Evolutionary conservation across 2,888 invertebrate species (phyloP).

Genomic region (Gryllus longicercus): DNA sequence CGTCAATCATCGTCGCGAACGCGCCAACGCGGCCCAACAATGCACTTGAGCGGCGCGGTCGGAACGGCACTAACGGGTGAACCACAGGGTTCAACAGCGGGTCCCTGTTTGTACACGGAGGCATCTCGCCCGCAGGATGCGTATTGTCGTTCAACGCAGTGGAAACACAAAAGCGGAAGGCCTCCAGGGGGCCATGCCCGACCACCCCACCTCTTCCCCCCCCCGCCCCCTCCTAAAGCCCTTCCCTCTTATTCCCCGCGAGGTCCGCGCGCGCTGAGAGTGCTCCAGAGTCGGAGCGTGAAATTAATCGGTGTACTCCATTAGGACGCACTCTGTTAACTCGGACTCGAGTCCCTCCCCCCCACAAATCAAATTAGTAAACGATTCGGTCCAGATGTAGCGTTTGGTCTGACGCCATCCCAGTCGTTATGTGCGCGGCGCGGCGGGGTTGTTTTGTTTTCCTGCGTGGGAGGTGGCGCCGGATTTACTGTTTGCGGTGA

Average conservation of each 20-base stretch:
- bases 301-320: slow-evolving; percentile 17
- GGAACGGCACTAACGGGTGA: no score
- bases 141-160: not conserved
- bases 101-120: not conserved
- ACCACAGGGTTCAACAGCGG: no score
- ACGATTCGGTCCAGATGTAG: not conserved
- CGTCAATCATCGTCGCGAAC: no score
- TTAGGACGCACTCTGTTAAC: not conserved
- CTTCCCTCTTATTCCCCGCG: not conserved
- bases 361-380: slow-evolving; percentile 1
- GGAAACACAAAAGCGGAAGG: slow-evolving; percentile 3
- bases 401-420: no score
- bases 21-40: no score
- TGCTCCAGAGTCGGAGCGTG: not conserved
- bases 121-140: not conserved
- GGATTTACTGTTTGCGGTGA: no score
- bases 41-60: no score
- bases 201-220: no score
- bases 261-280: no score
- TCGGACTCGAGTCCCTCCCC: not conserved
- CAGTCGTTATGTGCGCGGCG: no score
- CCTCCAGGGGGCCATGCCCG: not conserved
- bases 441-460: no score
- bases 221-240: not conserved
- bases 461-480: no score